A percentile compares a stretch with the other conserved stretches of the same genome.
Conservation (phyloP, 2,113 vertebrate genomes). For the Pungitius pungitius region DNA sequence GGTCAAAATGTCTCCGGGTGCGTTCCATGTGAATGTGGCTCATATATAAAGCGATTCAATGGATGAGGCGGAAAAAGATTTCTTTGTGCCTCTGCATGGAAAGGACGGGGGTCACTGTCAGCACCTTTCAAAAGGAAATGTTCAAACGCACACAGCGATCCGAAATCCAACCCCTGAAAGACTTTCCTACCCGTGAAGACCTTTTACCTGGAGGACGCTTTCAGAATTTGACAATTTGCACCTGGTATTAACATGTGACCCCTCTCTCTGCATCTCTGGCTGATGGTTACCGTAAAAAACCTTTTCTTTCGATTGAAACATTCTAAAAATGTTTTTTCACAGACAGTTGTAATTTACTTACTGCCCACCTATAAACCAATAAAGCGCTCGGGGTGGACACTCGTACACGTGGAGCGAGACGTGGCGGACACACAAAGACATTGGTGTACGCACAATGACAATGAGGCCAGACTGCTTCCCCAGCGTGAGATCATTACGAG, state of each 20-base stretch:
- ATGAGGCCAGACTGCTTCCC: slow-evolving; percentile 61
- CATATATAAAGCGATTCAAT: slow-evolving; percentile 33
- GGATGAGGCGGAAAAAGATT: slow-evolving; percentile 12
- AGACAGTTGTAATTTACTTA: slow-evolving; percentile 46
- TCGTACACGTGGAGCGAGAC: slow-evolving; percentile 3
- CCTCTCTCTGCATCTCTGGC: not conserved
- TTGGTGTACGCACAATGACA: slow-evolving; percentile 49
- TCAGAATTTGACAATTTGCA: slow-evolving; percentile 7
- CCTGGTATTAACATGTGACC: not conserved
- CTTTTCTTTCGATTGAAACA: not conserved
- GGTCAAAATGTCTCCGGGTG: slow-evolving; percentile 30
- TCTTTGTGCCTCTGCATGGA: not conserved
- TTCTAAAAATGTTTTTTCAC: slow-evolving; percentile 40
- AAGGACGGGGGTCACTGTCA: not conserved
- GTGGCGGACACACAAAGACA: slow-evolving; percentile 37
- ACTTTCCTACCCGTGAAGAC: not conserved
- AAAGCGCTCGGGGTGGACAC: slow-evolving; percentile 17
- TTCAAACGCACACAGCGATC: not conserved
- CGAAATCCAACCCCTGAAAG: not conserved
- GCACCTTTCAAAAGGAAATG: not conserved
- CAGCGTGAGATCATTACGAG: slow-evolving; percentile 60
- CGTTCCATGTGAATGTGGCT: slow-evolving; percentile 49
- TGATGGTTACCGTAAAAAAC: not conserved
- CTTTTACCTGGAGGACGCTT: not conserved
- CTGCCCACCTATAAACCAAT: slow-evolving; percentile 51